Conservation (phyloP, 1,140 invertebrate genomes). For the Pararge aegeria region DNA sequence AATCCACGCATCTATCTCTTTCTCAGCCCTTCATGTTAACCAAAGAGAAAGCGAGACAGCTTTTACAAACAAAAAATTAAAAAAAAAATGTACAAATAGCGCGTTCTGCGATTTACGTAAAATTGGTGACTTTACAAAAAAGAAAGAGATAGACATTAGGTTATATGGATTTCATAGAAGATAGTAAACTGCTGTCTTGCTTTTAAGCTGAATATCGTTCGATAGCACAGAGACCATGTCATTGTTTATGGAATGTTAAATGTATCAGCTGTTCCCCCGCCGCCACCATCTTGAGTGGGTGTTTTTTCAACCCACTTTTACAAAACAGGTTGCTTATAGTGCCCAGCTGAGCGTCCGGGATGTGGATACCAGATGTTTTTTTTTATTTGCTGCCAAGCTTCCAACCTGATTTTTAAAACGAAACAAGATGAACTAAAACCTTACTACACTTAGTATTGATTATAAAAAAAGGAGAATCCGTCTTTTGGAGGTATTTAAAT, state of each 20-base stretch:
- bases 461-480: too few species aligned
- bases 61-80: constrained; percentile 2
- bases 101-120: neutral
- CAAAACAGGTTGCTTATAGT: constrained; percentile 10
- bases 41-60: constrained; percentile 2
- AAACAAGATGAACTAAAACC: too few species aligned
- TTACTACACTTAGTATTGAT: too few species aligned
- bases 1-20: constrained; percentile 1
- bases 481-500: too few species aligned
- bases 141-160: neutral
- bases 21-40: neutral
- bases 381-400: neutral
- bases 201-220: neutral
- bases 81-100: neutral
- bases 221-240: neutral
- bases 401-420: neutral
- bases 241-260: constrained; percentile 6
- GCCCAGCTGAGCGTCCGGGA: constrained; percentile 23
- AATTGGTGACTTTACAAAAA: neutral
- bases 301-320: constrained; percentile 9
- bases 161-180: neutral
- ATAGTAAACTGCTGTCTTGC: neutral
- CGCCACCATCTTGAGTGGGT: constrained; percentile 1
- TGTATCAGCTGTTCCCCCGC: constrained; percentile 17
- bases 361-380: constrained; percentile 12